These are phyloP conservation scores for Tinamus guttatus DNA, from an alignment of 2,113 vertebrate species.

Conservation along the genomic window DNA sequence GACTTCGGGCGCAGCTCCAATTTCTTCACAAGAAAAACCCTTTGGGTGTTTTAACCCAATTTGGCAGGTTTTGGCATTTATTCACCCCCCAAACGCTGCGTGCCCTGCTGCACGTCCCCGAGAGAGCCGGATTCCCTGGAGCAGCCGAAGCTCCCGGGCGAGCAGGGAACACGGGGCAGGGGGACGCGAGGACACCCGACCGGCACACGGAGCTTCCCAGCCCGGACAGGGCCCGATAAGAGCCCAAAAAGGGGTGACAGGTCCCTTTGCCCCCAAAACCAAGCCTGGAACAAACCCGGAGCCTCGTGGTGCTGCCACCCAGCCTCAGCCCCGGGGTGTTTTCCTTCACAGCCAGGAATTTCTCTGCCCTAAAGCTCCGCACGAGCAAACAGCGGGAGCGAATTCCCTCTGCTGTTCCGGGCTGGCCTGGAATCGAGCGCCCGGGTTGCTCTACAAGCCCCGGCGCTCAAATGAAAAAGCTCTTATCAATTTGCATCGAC, in stretches of 20 bases:
- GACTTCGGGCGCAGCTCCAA: background rate
- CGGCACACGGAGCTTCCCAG: background rate
- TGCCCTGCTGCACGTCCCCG: background rate
- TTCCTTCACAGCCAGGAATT: too few relatives aligned
- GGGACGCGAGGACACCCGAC: background rate
- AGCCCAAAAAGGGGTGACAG: background rate
- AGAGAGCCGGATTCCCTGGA: fast-evolving
- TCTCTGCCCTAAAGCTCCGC: background rate
- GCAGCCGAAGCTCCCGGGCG: fast-evolving
- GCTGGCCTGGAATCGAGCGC: background rate
- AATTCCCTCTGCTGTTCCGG: background rate
- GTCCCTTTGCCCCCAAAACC: background rate
- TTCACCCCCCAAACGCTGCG: fast-evolving
- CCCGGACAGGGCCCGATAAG: background rate
- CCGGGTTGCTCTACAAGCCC: background rate
- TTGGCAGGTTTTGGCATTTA: fast-evolving
- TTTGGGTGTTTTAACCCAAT: background rate
- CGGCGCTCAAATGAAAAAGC: background rate
- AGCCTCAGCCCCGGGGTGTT: fast-evolving
- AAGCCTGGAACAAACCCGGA: background rate
- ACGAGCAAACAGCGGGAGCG: too few relatives aligned
- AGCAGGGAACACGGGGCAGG: background rate
- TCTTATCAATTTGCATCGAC: background rate
- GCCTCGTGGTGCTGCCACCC: fast-evolving
- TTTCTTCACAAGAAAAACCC: fast-evolving